Conservation (phyloP, 2,797 vertebrate species). For the Triplophysa bombifrons region DNA sequence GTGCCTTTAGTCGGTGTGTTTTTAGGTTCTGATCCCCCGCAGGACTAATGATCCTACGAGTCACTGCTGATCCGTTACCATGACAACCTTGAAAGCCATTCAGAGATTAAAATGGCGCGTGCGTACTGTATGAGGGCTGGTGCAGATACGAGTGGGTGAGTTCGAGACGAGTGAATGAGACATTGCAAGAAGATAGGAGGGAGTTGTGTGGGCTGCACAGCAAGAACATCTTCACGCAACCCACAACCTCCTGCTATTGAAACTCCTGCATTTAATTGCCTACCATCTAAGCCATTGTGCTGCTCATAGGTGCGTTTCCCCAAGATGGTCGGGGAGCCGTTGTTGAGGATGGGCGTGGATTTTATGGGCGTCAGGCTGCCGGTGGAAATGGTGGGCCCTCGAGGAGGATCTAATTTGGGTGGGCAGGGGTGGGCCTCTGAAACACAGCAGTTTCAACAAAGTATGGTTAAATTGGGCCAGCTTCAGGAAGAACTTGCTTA, state of each 20-base stretch:
- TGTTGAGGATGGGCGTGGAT: slow-evolving; percentile 91
- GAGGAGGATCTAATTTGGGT: slow-evolving; percentile 83
- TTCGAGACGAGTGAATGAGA: slow-evolving; percentile 26
- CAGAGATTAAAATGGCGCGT: slow-evolving; percentile 36
- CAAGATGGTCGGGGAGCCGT: slow-evolving; percentile 95
- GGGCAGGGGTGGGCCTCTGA: slow-evolving; percentile 94
- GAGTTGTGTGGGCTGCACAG: slow-evolving; percentile 17
- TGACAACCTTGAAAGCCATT: slow-evolving; percentile 73
- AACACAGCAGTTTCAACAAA: background rate
- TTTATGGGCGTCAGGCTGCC: slow-evolving; percentile 90
- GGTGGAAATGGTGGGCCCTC: slow-evolving; percentile 82
- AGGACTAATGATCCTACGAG: slow-evolving; percentile 59
- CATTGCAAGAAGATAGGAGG: background rate
- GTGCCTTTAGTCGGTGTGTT: slow-evolving; percentile 26
- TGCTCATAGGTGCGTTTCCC: slow-evolving; percentile 96
- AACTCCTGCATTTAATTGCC: slow-evolving; percentile 49
- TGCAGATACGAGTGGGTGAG: slow-evolving; percentile 46
- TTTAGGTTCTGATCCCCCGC: slow-evolving; percentile 44
- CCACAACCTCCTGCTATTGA: background rate
- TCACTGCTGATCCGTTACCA: slow-evolving; percentile 72
- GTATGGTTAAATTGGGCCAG: background rate
- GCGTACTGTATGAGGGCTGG: slow-evolving; percentile 62
- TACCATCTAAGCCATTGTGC: slow-evolving; percentile 97
- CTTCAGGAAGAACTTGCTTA: background rate
- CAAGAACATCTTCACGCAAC: background rate